phyloP scores from a whole-genome alignment of 2,797 vertebrate species.

The Mus minutoides region DNA sequence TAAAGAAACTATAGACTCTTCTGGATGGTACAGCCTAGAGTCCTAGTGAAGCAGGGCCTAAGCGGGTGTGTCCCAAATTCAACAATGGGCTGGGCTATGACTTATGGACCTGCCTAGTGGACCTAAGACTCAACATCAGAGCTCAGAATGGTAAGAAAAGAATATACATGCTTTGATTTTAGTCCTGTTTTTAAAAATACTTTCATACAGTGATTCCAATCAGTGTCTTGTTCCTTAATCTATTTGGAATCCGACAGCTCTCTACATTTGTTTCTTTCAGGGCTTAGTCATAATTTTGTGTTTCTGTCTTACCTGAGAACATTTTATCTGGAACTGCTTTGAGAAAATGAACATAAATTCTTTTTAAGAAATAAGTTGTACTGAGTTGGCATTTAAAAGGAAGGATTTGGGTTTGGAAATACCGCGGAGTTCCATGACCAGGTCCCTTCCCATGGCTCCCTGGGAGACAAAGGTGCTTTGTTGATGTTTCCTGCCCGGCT shows the following conservation, averaged over 20 bases:
- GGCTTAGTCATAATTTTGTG: background rate
- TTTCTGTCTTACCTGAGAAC: background rate
- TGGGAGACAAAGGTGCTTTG: background rate
- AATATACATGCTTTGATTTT: slow-evolving; percentile 31
- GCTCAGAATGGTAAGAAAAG: background rate
- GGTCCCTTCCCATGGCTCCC: background rate
- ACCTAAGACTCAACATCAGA: background rate
- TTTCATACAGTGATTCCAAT: background rate
- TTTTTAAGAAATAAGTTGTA: slow-evolving; percentile 17
- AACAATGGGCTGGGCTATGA: background rate
- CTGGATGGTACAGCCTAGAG: background rate
- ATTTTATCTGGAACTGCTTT: slow-evolving; percentile 1
- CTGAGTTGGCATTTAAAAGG: background rate
- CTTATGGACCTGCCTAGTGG: too few relatives aligned
- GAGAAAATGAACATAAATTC: background rate
- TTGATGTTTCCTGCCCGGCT: background rate
- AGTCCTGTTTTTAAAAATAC: background rate
- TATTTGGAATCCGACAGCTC: background rate
- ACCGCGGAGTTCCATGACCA: background rate
- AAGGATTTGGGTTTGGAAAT: background rate
- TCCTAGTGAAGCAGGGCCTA: too few relatives aligned
- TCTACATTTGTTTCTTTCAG: background rate
- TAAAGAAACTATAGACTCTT: background rate
- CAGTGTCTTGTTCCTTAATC: background rate
- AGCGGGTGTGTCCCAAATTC: background rate